Conservation (phyloP, 2,797 vertebrate genomes). For the Falco biarmicus region DNA sequence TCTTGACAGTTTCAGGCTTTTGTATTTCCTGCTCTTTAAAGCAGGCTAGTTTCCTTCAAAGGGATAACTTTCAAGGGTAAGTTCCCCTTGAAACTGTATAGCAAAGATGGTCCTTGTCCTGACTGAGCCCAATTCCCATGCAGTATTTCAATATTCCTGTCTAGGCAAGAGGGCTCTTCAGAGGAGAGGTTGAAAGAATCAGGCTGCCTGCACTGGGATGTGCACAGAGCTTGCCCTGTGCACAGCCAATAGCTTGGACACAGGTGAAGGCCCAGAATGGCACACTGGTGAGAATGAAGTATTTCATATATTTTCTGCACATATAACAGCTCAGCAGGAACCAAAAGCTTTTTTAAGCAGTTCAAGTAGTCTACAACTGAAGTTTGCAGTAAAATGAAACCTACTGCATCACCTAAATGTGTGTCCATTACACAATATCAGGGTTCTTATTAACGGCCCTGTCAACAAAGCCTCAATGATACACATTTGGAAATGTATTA, state of each 20-base stretch:
- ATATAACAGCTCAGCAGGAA: background rate
- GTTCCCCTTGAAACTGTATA: background rate
- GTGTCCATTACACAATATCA: background rate
- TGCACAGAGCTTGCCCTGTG: background rate
- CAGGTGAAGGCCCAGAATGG: background rate
- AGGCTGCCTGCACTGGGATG: background rate
- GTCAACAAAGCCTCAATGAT: background rate
- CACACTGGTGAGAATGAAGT: background rate
- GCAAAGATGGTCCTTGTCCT: background rate
- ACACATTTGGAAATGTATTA: background rate
- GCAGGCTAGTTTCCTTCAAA: background rate
- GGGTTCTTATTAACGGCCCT: background rate
- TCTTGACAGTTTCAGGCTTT: background rate
- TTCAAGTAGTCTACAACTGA: background rate
- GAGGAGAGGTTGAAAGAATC: background rate
- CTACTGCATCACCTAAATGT: background rate
- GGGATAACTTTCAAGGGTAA: background rate
- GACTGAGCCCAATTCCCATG: background rate
- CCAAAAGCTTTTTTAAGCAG: background rate
- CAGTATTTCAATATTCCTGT: background rate
- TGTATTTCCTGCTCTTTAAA: background rate
- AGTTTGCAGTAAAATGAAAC: background rate
- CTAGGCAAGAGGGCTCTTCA: background rate
- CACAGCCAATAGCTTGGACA: fast-evolving
- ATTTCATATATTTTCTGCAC: background rate